These are phyloP conservation scores for Lophura nycthemera DNA, from an alignment of 2,113 vertebrate species.

Conservation along the genomic window DNA sequence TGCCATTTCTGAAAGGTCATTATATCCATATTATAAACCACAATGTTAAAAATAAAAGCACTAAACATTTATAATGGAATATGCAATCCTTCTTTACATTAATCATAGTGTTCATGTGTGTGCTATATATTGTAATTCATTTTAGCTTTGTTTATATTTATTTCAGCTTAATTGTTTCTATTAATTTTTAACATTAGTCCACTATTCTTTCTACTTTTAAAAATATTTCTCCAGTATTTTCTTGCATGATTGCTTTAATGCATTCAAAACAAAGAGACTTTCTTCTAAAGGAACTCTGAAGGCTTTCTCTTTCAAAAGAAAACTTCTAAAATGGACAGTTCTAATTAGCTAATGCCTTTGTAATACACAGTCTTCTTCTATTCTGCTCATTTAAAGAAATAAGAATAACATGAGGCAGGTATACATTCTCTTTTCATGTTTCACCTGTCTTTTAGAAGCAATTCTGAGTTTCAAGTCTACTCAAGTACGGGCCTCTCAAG, in stretches of 20 bases:
- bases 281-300: neutral
- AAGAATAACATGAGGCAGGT: neutral
- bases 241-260: neutral
- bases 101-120: neutral
- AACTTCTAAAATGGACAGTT: neutral
- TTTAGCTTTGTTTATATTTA: constrained; percentile 13
- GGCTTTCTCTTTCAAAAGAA: neutral
- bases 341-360: neutral
- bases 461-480: neutral
- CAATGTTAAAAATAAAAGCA: constrained; percentile 53
- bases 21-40: constrained; percentile 58
- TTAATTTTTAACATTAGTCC: neutral
- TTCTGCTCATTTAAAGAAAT: neutral
- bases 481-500: neutral
- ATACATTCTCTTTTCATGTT: neutral
- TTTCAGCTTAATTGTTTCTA: neutral
- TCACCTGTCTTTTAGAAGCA: neutral
- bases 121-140: neutral
- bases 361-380: neutral
- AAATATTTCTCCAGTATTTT: neutral
- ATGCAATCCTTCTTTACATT: constrained; percentile 38
- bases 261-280: neutral
- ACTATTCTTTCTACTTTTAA: neutral
- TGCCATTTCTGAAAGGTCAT: constrained; percentile 64
- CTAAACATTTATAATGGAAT: constrained; percentile 56